Evolutionary conservation across 2,888 invertebrate species (phyloP), one percentile per base, ranked within the genome.

Genomic region (Lacanobia oleracea): DNA sequence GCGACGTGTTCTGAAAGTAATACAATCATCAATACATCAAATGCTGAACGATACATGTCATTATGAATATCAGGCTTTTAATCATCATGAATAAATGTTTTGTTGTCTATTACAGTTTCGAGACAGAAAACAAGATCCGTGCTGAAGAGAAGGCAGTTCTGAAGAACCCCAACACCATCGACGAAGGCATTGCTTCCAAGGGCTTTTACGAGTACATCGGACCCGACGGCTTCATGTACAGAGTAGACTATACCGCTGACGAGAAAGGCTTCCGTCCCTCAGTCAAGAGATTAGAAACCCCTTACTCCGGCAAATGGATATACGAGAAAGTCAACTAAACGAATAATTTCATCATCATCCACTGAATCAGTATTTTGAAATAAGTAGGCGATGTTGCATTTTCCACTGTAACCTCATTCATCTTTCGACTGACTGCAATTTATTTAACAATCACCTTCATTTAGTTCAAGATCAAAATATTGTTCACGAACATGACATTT

Each of bases 181-280:
- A 96, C 77, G 96, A 96, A 86, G 96, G 96, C 6, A 96, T 96
- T 67, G 95, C 96, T 40, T 96, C 96, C 18, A 87, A 93, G 74
- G 96, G 96, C 14, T 96, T 95, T 88, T 96, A 96, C 89, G 96
- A 96, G 81, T 96, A 96, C 92, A 96, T 96, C 54, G 96, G 96
- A 43, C 96, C 96, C 45, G 96, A 96, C 73, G 96, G 96, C 37
- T 96, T 95, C 88, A 93, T 96, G 91, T 96, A 96, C 92, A 89
- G 95, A 76, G 96, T 96, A 9, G 96, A 96, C 88, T 96, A 95
- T 89, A 96, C 96, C 50, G 96, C 96, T 57, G 96, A 96, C 75
- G 96, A 96, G 77, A 96, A 96, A 66, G 96, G 96, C 9, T 96
- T 96, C 94, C 90, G 95, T 23, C 96, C 96, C 48, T 91, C 93